A percentile compares a stretch with the other conserved stretches of the same genome.
Evolutionary conservation across 2,888 invertebrate species (phyloP).

Genomic region (Anoncus sp.): DNA sequence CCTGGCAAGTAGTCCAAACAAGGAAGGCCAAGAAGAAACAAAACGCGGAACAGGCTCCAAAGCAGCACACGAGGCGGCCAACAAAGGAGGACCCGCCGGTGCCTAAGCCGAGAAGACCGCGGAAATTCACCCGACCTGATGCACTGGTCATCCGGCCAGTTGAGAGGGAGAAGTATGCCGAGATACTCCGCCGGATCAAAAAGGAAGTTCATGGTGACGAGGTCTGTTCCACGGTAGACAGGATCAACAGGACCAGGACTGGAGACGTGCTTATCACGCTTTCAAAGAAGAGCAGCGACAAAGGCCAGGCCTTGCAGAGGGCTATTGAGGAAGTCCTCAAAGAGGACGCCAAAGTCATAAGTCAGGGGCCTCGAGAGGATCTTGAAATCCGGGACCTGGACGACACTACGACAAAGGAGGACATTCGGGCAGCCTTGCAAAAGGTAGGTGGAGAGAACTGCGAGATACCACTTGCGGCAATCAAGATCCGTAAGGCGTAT

Average conservation of each 20-base stretch:
- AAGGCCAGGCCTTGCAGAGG: conserved; percentile 32
- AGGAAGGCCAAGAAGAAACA: too few relatives aligned
- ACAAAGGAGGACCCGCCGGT: too few relatives aligned
- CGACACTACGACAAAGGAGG: conserved; percentile 55
- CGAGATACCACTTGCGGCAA: not conserved
- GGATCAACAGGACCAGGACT: conserved; percentile 35
- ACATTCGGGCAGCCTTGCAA: conserved; percentile 41
- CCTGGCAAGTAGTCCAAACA: too few relatives aligned
- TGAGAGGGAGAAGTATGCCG: conserved; percentile 50
- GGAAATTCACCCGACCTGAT: conserved; percentile 37
- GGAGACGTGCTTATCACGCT: conserved; percentile 49
- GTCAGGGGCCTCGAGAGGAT: conserved; percentile 41
- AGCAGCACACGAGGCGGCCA: too few relatives aligned
- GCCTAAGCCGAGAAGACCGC: too few relatives aligned
- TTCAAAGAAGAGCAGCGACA: not conserved
- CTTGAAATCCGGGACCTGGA: conserved; percentile 61
- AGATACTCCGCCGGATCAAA: conserved; percentile 47
- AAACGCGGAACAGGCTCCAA: too few relatives aligned
- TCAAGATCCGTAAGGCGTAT: conserved; percentile 48
- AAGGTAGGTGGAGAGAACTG: conserved; percentile 7
- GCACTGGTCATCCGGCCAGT: conserved; percentile 43
- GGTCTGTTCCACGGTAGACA: conserved; percentile 26
- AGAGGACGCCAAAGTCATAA: conserved; percentile 45
- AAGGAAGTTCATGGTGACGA: too few relatives aligned
- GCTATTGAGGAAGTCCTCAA: conserved; percentile 18